A percentile compares a stretch with the other conserved stretches of the same genome.
phyloP scores from a whole-genome alignment of 2,888 invertebrate genomes.

The Alitta virens region DNA sequence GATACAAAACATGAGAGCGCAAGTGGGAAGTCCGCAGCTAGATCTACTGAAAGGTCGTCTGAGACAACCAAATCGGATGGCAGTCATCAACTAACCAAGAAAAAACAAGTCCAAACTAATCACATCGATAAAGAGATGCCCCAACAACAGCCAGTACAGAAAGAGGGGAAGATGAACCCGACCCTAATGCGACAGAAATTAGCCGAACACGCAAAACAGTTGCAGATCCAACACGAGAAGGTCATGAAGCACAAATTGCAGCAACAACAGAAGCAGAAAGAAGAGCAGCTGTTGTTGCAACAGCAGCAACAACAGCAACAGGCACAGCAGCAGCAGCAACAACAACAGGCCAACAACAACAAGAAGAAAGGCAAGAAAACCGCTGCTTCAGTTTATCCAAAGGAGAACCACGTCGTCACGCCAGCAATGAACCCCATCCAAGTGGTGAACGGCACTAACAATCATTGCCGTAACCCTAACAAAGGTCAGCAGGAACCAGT shows the following conservation, averaged over 20 bases:
- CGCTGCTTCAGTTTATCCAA: background rate
- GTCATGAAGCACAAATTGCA: conserved; percentile 4
- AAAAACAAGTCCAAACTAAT: no score
- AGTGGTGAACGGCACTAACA: background rate
- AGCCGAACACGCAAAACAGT: background rate
- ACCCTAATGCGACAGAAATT: background rate
- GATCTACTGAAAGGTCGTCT: no score
- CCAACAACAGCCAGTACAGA: no score
- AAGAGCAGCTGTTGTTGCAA: conserved; percentile 9
- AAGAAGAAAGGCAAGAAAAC: conserved; percentile 22
- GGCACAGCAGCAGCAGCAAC: conserved; percentile 11
- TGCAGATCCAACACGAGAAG: background rate
- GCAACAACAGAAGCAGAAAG: conserved; percentile 5
- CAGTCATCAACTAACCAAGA: no score
- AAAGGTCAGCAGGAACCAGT: no score
- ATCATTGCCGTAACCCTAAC: background rate
- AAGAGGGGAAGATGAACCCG: no score
- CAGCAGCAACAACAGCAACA: conserved; percentile 10
- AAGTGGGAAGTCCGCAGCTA: no score
- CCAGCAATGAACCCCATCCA: background rate
- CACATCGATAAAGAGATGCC: no score
- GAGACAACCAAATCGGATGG: no score
- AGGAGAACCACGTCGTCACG: conserved; percentile 6
- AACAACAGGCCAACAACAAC: conserved; percentile 9
- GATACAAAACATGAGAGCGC: no score